phyloP scores from a whole-genome alignment of 23 tunicate genomes.

The Ascidia mentula region DNA sequence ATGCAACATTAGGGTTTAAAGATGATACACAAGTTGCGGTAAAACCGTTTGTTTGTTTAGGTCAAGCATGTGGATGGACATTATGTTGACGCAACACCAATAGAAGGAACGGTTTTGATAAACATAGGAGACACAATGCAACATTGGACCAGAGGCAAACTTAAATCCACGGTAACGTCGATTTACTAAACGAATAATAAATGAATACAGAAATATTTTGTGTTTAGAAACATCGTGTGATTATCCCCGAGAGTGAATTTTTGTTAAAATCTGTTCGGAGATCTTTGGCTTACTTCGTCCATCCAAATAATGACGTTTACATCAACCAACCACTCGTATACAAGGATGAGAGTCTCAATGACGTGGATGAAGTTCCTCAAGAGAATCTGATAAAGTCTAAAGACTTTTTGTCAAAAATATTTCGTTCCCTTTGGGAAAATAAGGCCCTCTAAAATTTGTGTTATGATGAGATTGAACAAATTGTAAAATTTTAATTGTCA shows the following conservation, averaged over 20 bases:
- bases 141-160: constrained; percentile 23
- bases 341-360: not conserved
- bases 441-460: no score
- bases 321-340: constrained; percentile 16
- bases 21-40: not conserved
- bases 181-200: not conserved
- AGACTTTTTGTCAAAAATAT: not conserved
- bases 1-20: not conserved
- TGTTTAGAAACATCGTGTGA: constrained; percentile 3
- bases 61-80: constrained; percentile 15
- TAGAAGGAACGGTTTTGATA: constrained; percentile 11
- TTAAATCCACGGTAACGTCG: constrained; percentile 22
- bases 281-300: constrained; percentile 37
- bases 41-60: not conserved
- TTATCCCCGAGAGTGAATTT: not conserved
- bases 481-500: no score
- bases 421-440: not conserved
- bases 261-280: constrained; percentile 7
- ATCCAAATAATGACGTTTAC: constrained; percentile 31
- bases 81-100: constrained; percentile 14
- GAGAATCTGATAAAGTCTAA: not conserved
- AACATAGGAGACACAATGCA: constrained; percentile 21
- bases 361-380: not conserved
- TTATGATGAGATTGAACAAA: no score
- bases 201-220: not conserved